Conservation (phyloP, 2,113 vertebrate genomes). For the Ptilorrhoa leucosticta region DNA sequence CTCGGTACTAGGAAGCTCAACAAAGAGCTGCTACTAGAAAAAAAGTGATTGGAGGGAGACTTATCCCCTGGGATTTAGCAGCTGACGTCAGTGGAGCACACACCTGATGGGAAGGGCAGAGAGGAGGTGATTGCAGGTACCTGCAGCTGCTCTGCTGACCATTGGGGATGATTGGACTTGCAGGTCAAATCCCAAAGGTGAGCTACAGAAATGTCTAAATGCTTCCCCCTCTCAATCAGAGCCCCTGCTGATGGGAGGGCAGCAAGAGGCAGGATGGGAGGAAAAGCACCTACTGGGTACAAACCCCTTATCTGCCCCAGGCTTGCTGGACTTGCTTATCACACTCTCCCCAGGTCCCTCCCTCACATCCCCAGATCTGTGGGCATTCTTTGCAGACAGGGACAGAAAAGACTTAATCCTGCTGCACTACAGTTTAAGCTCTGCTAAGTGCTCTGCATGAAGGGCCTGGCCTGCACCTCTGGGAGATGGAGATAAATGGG, state of each 20-base stretch:
- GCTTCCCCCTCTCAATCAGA: background rate
- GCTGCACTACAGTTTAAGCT: background rate
- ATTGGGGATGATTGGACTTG: background rate
- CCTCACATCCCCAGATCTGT: background rate
- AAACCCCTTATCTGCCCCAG: background rate
- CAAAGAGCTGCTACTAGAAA: constrained; percentile 1
- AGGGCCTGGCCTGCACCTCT: background rate
- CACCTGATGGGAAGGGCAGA: background rate
- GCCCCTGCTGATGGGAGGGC: background rate
- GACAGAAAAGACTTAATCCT: background rate
- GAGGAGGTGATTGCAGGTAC: background rate
- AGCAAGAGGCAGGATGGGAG: background rate
- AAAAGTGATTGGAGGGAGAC: background rate
- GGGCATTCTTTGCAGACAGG: background rate
- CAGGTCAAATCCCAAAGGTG: background rate
- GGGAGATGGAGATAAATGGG: background rate
- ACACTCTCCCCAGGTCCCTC: background rate
- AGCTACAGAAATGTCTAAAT: background rate
- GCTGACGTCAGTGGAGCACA: background rate
- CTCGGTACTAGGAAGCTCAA: background rate
- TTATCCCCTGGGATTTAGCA: background rate
- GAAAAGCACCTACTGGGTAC: background rate
- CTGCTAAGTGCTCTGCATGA: rapidly evolving
- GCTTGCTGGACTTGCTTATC: background rate
- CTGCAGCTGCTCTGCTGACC: background rate